A percentile compares a stretch with the other conserved stretches of the same genome.
These are phyloP conservation scores for Polyergus mexicanus DNA, from an alignment of 1,140 invertebrate genomes.

Conservation along the genomic window DNA sequence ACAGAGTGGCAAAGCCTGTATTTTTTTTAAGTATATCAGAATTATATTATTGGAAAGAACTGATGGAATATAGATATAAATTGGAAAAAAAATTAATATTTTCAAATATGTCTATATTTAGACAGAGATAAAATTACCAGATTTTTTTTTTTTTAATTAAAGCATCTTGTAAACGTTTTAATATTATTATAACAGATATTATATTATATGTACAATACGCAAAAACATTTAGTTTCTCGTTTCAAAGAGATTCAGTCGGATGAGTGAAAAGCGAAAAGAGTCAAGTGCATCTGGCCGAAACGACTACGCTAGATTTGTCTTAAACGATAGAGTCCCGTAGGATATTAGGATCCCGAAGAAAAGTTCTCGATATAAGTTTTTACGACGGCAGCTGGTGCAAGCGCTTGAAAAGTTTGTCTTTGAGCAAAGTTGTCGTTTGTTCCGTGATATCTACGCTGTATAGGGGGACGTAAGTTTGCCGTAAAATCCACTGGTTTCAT, in stretches of 20 bases:
- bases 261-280: slow-evolving; percentile 7
- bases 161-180: background rate
- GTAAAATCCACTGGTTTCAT: slow-evolving; percentile 35
- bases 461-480: slow-evolving; percentile 21
- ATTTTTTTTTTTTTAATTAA: background rate
- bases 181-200: background rate
- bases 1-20: background rate
- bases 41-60: background rate
- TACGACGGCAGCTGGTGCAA: slow-evolving; percentile 39
- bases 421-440: slow-evolving; percentile 40
- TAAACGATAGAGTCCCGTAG: slow-evolving; percentile 46
- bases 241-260: background rate
- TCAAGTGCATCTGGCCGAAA: slow-evolving; percentile 30
- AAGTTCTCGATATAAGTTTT: slow-evolving; percentile 53
- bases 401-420: slow-evolving; percentile 47
- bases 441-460: slow-evolving; percentile 33
- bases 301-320: slow-evolving; percentile 44
- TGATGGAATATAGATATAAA: background rate
- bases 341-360: slow-evolving; percentile 37
- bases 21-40: background rate
- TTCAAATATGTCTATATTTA: background rate
- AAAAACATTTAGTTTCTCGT: background rate
- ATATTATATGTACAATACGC: too few species aligned
- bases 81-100: background rate
- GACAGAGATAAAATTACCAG: background rate